These are phyloP conservation scores for Notothenia rossii DNA, from an alignment of 2,113 vertebrate genomes.

Conservation along the genomic window DNA sequence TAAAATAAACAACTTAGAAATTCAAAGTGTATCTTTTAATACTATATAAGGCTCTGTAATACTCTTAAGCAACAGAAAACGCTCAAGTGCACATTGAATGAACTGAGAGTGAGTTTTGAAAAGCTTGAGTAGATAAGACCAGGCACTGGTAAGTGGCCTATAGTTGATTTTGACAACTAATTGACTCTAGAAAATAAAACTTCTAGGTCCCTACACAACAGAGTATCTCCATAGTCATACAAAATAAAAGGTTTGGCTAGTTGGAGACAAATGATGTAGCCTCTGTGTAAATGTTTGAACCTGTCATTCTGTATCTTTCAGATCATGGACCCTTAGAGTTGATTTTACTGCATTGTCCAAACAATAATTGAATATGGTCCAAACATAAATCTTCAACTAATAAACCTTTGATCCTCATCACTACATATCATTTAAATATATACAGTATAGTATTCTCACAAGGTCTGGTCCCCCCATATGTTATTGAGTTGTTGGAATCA, in stretches of 20 bases:
- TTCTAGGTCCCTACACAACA: background rate
- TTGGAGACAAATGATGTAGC: background rate
- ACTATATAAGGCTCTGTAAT: background rate
- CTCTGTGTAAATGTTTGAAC: background rate
- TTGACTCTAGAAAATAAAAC: slow-evolving; percentile 10
- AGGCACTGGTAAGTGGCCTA: background rate
- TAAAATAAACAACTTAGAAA: background rate
- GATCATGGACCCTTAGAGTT: background rate
- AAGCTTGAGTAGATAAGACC: background rate
- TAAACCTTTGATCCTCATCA: background rate
- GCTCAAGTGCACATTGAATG: slow-evolving; percentile 31
- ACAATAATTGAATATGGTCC: background rate
- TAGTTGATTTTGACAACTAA: slow-evolving; percentile 7
- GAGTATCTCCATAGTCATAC: slow-evolving; percentile 6
- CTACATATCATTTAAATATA: background rate
- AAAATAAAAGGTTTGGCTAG: background rate
- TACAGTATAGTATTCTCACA: background rate
- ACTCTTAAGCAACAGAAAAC: background rate
- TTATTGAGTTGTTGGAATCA: background rate
- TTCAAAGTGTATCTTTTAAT: background rate
- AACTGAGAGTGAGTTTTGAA: background rate
- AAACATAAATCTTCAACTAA: background rate
- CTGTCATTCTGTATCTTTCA: background rate
- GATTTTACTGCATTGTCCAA: background rate
- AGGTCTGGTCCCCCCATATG: background rate